phyloP scores from a whole-genome alignment of 2,888 invertebrate species.

The Amblyteles armatorius region DNA sequence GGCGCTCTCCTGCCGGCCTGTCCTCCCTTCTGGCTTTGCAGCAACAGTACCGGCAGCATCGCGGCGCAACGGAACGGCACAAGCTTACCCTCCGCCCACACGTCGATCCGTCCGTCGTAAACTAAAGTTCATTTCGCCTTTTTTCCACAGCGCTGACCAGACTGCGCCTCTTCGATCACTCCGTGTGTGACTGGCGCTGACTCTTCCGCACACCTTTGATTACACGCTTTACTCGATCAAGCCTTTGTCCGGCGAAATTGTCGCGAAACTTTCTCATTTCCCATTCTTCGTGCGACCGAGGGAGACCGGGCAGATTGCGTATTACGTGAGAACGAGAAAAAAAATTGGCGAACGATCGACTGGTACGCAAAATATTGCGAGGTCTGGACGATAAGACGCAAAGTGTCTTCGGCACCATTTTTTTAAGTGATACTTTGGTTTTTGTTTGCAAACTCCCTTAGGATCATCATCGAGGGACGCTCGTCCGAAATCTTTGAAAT shows the following conservation, averaged over 20 bases:
- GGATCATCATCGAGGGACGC: background rate
- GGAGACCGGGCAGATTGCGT: no score
- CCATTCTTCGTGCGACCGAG: background rate
- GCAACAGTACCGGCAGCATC: slow-evolving; percentile 33
- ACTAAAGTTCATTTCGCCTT: slow-evolving; percentile 42
- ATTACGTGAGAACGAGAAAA: no score
- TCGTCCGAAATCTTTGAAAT: no score
- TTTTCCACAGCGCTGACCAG: slow-evolving; percentile 22
- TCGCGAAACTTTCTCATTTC: background rate
- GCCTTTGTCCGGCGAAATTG: background rate
- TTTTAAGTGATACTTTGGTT: background rate
- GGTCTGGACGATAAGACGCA: background rate
- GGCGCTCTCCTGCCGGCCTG: slow-evolving; percentile 43
- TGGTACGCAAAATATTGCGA: no score
- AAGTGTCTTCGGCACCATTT: background rate
- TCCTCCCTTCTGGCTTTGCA: slow-evolving; percentile 49
- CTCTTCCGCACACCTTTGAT: no score
- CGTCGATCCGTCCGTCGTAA: slow-evolving; percentile 40
- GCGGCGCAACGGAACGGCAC: slow-evolving; percentile 1
- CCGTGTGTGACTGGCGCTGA: background rate
- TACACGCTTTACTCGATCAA: background rate
- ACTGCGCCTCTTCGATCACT: background rate
- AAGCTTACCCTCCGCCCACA: slow-evolving; percentile 16
- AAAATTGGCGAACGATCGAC: no score
- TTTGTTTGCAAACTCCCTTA: background rate